Evolutionary conservation across 2,113 vertebrate species (phyloP), one percentile per base, ranked within the genome.

Genomic region (Antennarius striatus): DNA sequence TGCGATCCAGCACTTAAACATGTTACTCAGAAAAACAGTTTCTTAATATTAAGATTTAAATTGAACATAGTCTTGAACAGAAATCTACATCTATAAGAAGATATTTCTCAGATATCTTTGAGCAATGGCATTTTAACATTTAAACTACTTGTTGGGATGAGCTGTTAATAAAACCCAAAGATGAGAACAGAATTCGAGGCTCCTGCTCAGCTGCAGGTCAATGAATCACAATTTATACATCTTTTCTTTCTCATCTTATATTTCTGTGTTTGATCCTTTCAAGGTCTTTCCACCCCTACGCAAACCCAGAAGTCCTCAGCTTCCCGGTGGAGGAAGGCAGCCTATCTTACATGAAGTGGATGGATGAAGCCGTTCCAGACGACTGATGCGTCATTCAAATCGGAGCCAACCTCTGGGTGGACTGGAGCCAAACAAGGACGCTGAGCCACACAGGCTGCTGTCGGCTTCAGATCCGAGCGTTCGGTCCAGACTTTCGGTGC

Each of bases 241-340:
- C 32, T 36, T 36, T 36, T 36, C 32, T 36, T 36, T 12, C 42
- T 5, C 29, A 22, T 29, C 16, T 28, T 22, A 4, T 36, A 13
- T 55, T 29, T 64, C 30, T 43, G 47, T 57, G 10, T 58, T 10
- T 49, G 4, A 3, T 62, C 9, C 17, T 42, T 62, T 79, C 42
- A 79, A 97, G 96, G 88, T 90, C 91, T 67, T 56, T 95, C 55
- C 95, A 96, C 71, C 94, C 95, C 63, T 96, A 96, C 61, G 94
- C 93, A 83, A 93, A 92, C 58, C 94, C 96, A 10, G 93, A 95
- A 13, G 71, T 96, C 75, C 91, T 97, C 89, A 95, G 95, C 82
- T 83, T 97, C 82, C 85, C 86, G 0, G 91, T 96, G 17, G 92
- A 93, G n/a, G 91, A 90, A 39, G 94, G 94, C 79, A 96, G 93